Conservation (phyloP, 2,888 invertebrate species). For the Hesperia comma region DNA sequence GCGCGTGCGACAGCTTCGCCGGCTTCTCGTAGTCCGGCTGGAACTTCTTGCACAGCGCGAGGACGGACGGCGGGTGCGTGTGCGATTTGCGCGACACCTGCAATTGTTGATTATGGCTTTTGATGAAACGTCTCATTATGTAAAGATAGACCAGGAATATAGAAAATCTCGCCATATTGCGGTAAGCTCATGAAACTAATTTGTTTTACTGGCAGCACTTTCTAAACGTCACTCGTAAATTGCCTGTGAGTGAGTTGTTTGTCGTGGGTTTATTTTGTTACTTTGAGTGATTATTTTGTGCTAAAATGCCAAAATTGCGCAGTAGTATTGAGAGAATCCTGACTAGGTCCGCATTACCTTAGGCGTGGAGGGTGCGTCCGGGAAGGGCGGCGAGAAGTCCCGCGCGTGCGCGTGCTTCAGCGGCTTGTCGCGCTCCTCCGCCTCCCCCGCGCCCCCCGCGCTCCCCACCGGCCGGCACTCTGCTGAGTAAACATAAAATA, state of each 20-base stretch:
- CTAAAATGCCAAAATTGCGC: too few relatives aligned
- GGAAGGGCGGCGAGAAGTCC: constrained; percentile 80
- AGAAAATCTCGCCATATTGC: too few relatives aligned
- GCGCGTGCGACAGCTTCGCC: constrained; percentile 60
- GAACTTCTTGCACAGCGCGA: constrained; percentile 82
- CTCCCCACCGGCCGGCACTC: constrained; percentile 11
- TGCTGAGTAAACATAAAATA: neutral
- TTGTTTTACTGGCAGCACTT: too few relatives aligned
- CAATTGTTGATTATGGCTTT: neutral
- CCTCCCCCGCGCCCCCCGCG: constrained; percentile 25
- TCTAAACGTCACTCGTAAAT: too few relatives aligned
- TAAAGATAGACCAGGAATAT: too few relatives aligned
- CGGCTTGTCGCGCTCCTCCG: constrained; percentile 64
- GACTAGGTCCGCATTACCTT: constrained; percentile 75
- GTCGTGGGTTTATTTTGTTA: too few relatives aligned
- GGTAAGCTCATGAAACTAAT: too few relatives aligned
- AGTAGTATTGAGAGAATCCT: too few relatives aligned
- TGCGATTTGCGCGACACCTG: constrained; percentile 85
- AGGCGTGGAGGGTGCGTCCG: constrained; percentile 87
- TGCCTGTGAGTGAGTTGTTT: too few relatives aligned
- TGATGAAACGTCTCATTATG: neutral
- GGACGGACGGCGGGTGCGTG: constrained; percentile 81
- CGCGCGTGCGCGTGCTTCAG: constrained; percentile 78
- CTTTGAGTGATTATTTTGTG: too few relatives aligned
- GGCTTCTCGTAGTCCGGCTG: constrained; percentile 81